These are phyloP conservation scores for Drosophila neocordata DNA, from an alignment of 1,140 invertebrate genomes.

Conservation along the genomic window DNA sequence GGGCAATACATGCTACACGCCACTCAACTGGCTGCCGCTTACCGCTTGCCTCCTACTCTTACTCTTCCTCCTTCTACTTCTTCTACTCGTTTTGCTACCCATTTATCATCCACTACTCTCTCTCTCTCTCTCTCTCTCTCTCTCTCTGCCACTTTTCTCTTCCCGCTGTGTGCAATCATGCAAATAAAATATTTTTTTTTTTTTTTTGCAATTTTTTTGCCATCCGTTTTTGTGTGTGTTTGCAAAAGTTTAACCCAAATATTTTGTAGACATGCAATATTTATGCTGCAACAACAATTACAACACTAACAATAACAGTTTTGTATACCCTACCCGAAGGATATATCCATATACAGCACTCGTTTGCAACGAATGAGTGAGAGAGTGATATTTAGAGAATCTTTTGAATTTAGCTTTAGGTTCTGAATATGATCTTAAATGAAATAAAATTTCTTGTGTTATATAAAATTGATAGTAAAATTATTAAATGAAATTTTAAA, in stretches of 20 bases:
- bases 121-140: neutral
- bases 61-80: neutral
- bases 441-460: too few relatives aligned
- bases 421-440: too few relatives aligned
- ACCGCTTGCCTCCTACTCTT: neutral
- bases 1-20: constrained; percentile 33
- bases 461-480: too few relatives aligned
- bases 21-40: constrained; percentile 39
- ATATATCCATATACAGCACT: neutral
- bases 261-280: constrained; percentile 79
- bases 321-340: neutral
- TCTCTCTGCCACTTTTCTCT: constrained; percentile 10
- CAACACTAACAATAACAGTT: constrained; percentile 43
- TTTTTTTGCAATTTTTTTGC: constrained; percentile 30
- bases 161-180: constrained; percentile 64
- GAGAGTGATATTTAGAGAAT: too few relatives aligned
- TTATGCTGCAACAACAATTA: constrained; percentile 51
- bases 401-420: too few relatives aligned
- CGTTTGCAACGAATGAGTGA: too few relatives aligned
- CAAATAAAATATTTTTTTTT: constrained; percentile 71
- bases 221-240: constrained; percentile 38
- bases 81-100: neutral
- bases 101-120: constrained; percentile 1
- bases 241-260: constrained; percentile 78
- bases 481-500: too few relatives aligned